phyloP scores from a whole-genome alignment of 1,140 invertebrate species.

The Penaeus indicus region DNA sequence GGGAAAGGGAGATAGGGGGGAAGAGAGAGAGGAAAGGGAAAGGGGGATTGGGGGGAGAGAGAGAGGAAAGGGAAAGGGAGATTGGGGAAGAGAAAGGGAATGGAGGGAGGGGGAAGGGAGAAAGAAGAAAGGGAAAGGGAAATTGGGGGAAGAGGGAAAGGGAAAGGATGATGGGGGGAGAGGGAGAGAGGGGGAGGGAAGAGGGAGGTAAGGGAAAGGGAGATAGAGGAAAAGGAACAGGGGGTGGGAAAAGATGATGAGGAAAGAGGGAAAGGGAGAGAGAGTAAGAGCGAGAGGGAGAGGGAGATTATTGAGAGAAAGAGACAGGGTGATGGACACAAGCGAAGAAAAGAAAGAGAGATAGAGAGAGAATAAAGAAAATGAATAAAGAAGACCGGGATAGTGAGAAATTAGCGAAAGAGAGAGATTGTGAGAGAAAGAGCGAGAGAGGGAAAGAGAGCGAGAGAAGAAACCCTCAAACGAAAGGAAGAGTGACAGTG shows the following conservation, averaged over 20 bases:
- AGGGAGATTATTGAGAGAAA: not conserved
- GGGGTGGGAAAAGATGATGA: not conserved
- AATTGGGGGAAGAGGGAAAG: not conserved
- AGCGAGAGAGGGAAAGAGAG: not conserved
- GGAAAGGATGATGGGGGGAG: constrained; percentile 16
- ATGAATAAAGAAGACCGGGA: not conserved
- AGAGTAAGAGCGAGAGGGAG: not conserved
- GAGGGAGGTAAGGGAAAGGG: not conserved
- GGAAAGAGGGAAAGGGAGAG: too few relatives aligned
- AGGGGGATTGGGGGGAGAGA: too few relatives aligned
- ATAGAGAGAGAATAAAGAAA: not conserved
- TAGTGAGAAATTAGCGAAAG: not conserved
- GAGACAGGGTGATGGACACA: not conserved
- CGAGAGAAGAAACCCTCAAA: too few relatives aligned
- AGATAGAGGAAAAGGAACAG: not conserved
- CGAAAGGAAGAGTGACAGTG: too few relatives aligned
- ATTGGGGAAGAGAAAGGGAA: too few relatives aligned
- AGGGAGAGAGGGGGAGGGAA: not conserved
- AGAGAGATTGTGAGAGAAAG: not conserved
- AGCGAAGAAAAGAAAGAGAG: not conserved
- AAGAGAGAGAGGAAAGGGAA: too few relatives aligned
- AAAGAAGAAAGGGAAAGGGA: not conserved
- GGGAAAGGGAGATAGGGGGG: too few relatives aligned
- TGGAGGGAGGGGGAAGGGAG: not conserved
- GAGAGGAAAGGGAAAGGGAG: too few relatives aligned